These are phyloP conservation scores for Caradrina kadenii DNA, from an alignment of 2,888 invertebrate species.

Conservation along the genomic window DNA sequence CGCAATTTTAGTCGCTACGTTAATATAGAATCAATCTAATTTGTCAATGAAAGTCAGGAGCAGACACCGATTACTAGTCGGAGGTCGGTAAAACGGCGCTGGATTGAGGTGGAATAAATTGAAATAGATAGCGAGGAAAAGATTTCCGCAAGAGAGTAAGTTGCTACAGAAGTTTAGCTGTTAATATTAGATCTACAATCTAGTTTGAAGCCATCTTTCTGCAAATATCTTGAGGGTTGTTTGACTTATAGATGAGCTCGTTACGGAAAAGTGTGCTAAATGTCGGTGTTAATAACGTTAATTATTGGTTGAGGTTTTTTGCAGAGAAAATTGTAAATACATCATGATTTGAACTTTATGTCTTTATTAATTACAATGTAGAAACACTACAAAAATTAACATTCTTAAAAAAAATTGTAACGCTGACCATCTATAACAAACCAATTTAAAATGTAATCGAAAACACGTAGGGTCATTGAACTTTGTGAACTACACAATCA, in stretches of 20 bases:
- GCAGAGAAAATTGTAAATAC: no score
- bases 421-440: background rate
- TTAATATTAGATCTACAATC: no score
- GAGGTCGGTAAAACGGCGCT: conserved; percentile 72
- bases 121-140: conserved; percentile 1
- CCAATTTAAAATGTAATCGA: background rate
- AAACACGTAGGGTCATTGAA: background rate
- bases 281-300: no score
- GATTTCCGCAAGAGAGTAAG: background rate
- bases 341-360: no score
- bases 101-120: conserved; percentile 21
- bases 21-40: conserved; percentile 83
- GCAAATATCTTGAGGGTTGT: no score
- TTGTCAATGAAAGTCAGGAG: conserved; percentile 82
- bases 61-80: conserved; percentile 69
- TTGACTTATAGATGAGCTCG: no score
- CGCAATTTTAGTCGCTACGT: conserved; percentile 68
- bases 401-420: background rate
- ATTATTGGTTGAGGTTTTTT: no score
- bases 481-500: background rate
- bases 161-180: background rate
- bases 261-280: no score
- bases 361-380: no score
- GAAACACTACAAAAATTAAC: background rate
- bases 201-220: no score